Conservation (phyloP, 2,797 vertebrate species). For the Galagoides demidoff region DNA sequence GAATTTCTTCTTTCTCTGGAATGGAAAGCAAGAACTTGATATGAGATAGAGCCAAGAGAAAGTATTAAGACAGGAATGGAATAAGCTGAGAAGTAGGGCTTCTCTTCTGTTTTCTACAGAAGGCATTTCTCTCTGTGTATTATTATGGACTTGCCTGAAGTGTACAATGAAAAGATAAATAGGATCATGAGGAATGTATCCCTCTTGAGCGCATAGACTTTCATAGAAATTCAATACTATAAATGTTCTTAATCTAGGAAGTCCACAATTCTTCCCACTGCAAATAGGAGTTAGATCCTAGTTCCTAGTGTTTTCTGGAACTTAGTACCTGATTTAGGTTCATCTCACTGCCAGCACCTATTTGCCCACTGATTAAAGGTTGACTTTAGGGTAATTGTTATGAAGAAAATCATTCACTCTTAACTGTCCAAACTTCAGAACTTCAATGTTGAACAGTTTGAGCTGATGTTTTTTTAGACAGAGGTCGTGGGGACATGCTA, state of each 20-base stretch:
- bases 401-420: neutral
- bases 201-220: neutral
- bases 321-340: neutral
- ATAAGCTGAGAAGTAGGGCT: neutral
- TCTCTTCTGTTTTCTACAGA: neutral
- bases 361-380: neutral
- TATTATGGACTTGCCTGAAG: neutral
- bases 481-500: neutral
- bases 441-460: neutral
- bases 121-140: neutral
- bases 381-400: neutral
- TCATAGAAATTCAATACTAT: neutral
- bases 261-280: neutral
- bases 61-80: neutral
- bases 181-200: accelerated
- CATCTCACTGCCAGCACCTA: neutral
- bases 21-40: neutral
- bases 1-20: neutral
- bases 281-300: neutral
- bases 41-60: neutral
- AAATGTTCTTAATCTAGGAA: neutral
- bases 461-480: neutral
- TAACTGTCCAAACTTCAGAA: neutral
- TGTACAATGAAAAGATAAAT: neutral
- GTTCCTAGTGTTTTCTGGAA: neutral